Percentiles rank a stretch among this genome's conserved stretches.
These are phyloP conservation scores for Anas platyrhynchos DNA, from an alignment of 2,113 vertebrate species.

Conservation along the genomic window DNA sequence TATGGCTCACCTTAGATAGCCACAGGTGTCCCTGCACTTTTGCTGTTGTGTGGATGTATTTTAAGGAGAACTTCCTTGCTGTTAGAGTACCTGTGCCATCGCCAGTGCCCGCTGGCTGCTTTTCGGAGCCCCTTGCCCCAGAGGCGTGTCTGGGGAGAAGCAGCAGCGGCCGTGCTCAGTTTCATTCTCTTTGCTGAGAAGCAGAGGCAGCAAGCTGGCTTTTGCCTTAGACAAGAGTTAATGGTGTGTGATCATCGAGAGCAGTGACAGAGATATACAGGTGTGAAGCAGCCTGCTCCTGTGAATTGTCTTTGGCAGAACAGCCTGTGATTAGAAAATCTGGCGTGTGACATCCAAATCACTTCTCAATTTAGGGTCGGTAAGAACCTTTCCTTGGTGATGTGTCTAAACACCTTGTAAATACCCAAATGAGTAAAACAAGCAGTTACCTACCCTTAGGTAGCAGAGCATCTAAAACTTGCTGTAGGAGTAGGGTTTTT, in stretches of 20 bases:
- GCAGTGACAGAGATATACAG: background rate
- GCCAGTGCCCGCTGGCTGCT: background rate
- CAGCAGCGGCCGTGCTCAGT: background rate
- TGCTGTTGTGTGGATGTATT: background rate
- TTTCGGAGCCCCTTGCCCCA: background rate
- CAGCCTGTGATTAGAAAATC: background rate
- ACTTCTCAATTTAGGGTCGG: background rate
- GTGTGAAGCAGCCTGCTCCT: background rate
- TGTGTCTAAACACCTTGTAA: background rate
- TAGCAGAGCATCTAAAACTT: background rate
- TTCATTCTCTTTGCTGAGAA: background rate
- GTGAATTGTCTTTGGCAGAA: background rate
- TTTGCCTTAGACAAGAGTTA: background rate
- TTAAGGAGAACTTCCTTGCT: background rate
- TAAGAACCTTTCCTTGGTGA: background rate
- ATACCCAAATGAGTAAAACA: background rate
- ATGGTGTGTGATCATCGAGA: background rate
- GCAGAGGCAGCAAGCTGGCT: background rate
- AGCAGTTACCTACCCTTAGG: rapidly evolving
- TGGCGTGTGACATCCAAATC: background rate
- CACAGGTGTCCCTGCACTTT: background rate
- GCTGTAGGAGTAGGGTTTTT: background rate
- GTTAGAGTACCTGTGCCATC: background rate
- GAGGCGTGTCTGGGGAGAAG: background rate
- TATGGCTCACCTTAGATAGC: background rate